Base-by-base conservation (phyloP, 2,888 invertebrate genomes). In the Molorchus minor region DNA sequence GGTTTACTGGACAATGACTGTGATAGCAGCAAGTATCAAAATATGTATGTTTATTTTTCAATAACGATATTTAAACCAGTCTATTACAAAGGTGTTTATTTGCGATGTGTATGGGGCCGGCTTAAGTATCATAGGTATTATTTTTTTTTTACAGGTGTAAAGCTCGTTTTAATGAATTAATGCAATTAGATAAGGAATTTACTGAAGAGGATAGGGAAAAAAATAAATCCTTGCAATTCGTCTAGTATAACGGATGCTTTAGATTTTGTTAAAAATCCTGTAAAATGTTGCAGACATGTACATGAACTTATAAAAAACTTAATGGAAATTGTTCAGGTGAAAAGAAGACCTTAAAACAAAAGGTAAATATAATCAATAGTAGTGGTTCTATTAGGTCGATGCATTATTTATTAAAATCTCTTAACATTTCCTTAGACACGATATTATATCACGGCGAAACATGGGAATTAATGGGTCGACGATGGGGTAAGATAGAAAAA, bases 401-500 rank as follows among this genome's bases (percentile, higher is more conserved):
- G n/a, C n/a, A n/a, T n/a, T n/a, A n/a, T n/a, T n/a, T n/a, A 16
- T 35, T 20, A 21, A 19, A 46, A 3, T 30, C 20, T 20, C 3
- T 15, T 45, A 4, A 1, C 12, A 45, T 10, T 2, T 53, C 71
- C 75, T 46, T 76, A 90, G 96, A 96, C 77, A 91, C 94, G 2
- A 91, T 94, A 58, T 83, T 99, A 4, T 99, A 99, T 81, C 96
- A 98, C 77, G 97, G 97, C 2, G 99, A 99, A 82, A 96, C 97
- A 0, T 98, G 98, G 98, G 98, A 99, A 76, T 82, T 99, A 63
- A 96, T 99, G 93, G 94, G 95, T 3, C 86, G 98, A 15, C 86
- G 98, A 10, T 98, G 98, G 98, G 93, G 94, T 36, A 98, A 98
- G 82, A 92, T 98, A 53, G 96, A 98, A 77, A 98, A 98, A 80